These are phyloP conservation scores for Apantesis nais DNA, from an alignment of 2,888 invertebrate species.

Conservation along the genomic window DNA sequence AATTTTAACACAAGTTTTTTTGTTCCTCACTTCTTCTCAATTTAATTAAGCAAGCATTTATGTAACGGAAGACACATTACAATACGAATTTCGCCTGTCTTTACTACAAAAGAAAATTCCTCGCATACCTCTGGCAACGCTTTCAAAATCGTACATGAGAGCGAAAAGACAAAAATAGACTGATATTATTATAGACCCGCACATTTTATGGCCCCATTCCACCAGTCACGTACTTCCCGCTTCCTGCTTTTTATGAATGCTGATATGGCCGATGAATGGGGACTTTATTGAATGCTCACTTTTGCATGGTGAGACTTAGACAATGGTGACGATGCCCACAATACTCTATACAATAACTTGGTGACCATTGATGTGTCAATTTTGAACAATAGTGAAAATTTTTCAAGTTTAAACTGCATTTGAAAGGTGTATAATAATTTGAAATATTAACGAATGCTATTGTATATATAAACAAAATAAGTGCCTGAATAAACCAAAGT, in stretches of 20 bases:
- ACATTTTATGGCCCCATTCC: constrained; percentile 65
- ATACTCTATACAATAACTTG: constrained; percentile 44
- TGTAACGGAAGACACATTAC: not conserved
- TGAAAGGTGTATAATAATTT: constrained; percentile 1
- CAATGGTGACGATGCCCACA: constrained; percentile 39
- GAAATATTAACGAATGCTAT: not conserved
- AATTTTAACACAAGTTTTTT: not conserved
- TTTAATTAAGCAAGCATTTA: not conserved
- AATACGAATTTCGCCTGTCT: not conserved
- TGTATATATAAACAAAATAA: not conserved
- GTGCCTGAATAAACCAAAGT: not conserved
- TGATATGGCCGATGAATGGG: constrained; percentile 54
- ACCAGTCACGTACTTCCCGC: constrained; percentile 74
- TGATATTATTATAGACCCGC: constrained; percentile 44
- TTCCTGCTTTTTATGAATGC: constrained; percentile 72
- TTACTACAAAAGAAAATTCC: constrained; percentile 5
- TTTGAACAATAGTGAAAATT: constrained; percentile 33
- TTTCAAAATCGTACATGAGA: constrained; percentile 25
- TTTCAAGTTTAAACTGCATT: constrained; percentile 1
- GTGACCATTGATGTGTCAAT: constrained; percentile 36
- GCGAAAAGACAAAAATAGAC: constrained; percentile 42
- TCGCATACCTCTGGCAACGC: not conserved
- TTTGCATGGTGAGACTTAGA: constrained; percentile 53
- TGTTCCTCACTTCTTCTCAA: not conserved
- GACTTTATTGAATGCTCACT: constrained; percentile 59